phyloP scores from a whole-genome alignment of 2,888 invertebrate genomes.

The Rhyacophila evoluta region DNA sequence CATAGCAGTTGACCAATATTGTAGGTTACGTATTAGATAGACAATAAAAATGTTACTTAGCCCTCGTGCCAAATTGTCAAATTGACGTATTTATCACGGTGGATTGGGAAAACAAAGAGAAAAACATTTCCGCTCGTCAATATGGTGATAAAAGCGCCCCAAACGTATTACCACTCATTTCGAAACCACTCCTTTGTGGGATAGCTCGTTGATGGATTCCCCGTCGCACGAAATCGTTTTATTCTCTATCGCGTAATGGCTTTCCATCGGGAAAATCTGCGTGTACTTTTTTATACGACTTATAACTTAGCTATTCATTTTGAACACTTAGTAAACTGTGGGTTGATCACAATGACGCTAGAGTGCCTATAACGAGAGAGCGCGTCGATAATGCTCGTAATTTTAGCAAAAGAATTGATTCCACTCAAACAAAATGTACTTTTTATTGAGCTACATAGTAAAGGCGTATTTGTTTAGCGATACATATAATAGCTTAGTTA shows the following conservation, averaged over 20 bases:
- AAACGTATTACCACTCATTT: conserved; percentile 48
- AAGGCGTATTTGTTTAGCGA: no score
- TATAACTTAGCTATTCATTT: not conserved
- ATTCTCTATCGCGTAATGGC: conserved; percentile 40
- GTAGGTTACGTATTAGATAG: no score
- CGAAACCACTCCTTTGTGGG: conserved; percentile 49
- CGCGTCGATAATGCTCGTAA: not conserved
- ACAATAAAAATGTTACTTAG: not conserved
- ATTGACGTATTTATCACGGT: conserved; percentile 36
- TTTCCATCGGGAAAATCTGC: conserved; percentile 33
- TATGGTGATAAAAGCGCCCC: conserved; percentile 16
- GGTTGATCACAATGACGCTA: not conserved
- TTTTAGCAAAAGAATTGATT: not conserved
- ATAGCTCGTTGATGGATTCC: conserved; percentile 43
- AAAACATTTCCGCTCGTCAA: conserved; percentile 27
- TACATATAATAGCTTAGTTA: no score
- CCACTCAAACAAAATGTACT: not conserved
- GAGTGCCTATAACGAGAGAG: not conserved
- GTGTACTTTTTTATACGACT: conserved; percentile 10
- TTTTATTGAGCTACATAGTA: not conserved
- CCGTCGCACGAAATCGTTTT: conserved; percentile 36
- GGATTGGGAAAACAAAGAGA: conserved; percentile 38
- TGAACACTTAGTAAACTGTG: not conserved
- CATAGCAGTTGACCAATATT: no score
- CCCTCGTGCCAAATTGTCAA: conserved; percentile 40